Evolutionary conservation across 37 sponge, comb jelly and placozoan species (phyloP).

Genomic region (Ianthella basta): DNA sequence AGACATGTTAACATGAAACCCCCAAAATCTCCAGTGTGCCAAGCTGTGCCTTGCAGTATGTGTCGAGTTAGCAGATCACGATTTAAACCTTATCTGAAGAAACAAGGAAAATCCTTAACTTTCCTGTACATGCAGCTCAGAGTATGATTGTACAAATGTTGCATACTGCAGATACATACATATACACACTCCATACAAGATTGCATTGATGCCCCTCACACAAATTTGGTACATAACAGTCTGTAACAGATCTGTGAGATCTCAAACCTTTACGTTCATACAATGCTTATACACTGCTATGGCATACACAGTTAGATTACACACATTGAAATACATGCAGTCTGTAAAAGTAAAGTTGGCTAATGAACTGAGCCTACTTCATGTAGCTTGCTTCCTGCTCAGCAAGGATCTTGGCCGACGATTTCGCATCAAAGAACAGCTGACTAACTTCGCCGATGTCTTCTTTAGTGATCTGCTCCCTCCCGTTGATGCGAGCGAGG

Average conservation of each 20-base stretch:
- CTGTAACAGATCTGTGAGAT: no score
- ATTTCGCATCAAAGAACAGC: constrained; percentile 97
- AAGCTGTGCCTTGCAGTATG: no score
- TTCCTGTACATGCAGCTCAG: no score
- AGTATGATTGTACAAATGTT: background rate
- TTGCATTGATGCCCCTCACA: no score
- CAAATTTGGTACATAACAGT: no score
- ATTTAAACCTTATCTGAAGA: no score
- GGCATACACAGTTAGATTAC: background rate
- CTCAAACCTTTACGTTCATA: no score
- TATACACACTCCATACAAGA: background rate
- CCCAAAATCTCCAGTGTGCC: no score
- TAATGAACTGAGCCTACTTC: constrained; percentile 55
- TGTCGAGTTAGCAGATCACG: no score
- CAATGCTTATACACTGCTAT: background rate
- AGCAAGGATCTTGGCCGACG: constrained; percentile 92
- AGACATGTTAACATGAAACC: no score
- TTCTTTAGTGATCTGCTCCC: constrained; percentile 76
- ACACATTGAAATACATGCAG: background rate
- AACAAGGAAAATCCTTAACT: no score
- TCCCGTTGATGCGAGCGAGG: constrained; percentile 91
- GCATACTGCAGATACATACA: background rate
- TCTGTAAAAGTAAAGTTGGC: background rate
- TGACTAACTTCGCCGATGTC: constrained; percentile 93
- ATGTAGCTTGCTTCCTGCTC: constrained; percentile 96